Evolutionary conservation across 2,113 vertebrate species (phyloP), one percentile per base, ranked within the genome.

Genomic region (Clupea harengus): DNA sequence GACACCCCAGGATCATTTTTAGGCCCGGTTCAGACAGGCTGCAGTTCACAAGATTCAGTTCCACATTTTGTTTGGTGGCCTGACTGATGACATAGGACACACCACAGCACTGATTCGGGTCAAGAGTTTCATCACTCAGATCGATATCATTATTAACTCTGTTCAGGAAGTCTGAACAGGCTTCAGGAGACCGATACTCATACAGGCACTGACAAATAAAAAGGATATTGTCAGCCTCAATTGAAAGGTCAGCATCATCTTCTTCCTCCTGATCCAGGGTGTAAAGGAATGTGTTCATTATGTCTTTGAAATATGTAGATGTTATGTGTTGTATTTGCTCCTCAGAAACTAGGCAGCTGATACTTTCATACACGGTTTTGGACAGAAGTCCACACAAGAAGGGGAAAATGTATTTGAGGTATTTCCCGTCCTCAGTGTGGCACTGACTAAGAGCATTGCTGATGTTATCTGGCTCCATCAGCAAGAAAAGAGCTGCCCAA

Each of bases 191-290:
- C 28, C 85, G 89, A 72, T 83, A 84, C 60, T 90, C 88, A 83
- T 86, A 90, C 85, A 90, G 81, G 81, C 89, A 90, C 83, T 87
- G 88, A 81, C 89, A 89, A 25, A 81, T 81, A 83, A 87, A 90
- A 45, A 90, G 72, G 25, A 90, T 52, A 52, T 88, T 81, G 44
- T 85, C 88, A 84, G 50, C 22, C 8, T 85, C 83, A 25, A 78
- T 39, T 39, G 39, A 39, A 39, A 39, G 39, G 39, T 39, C 39
- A 39, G 39, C 39, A 39, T 39, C 39, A 39, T 39, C 39, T 39
- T 39, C 81, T 54, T 81, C 80, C 8, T 85, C 84, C 0, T 83
- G 83, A 50, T 60, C 75, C 20, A 50, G 45, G n/a, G 49, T 28
- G 44, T 49, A 57, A 22, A 90, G 82, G 32, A 86, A 86, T 44